phyloP scores from a whole-genome alignment of 1,140 invertebrate genomes.

The Lutraria rhynchaena region DNA sequence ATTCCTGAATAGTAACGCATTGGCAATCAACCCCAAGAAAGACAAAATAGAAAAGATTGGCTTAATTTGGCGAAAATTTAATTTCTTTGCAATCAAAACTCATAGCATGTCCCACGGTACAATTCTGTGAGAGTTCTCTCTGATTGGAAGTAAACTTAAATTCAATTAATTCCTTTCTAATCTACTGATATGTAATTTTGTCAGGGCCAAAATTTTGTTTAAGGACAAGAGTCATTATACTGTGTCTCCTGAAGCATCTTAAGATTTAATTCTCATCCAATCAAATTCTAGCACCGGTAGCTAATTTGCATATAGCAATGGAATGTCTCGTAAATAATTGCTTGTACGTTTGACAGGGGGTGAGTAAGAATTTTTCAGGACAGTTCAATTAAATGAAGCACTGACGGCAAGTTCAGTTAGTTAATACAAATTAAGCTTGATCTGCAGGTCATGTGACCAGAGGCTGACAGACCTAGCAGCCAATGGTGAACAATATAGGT shows the following conservation, averaged over 20 bases:
- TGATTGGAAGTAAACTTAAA: constrained; percentile 59
- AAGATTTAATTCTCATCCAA: constrained; percentile 1
- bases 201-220: constrained; percentile 44
- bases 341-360: too few relatives aligned
- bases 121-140: constrained; percentile 10
- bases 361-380: too few relatives aligned
- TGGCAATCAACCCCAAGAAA: constrained; percentile 42
- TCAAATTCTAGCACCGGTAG: constrained; percentile 6
- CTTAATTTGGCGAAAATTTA: constrained; percentile 61
- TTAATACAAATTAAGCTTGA: too few relatives aligned
- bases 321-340: too few relatives aligned
- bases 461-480: too few relatives aligned
- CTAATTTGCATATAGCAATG: too few relatives aligned
- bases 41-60: constrained; percentile 50
- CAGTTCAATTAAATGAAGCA: too few relatives aligned
- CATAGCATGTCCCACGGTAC: constrained; percentile 54
- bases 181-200: constrained; percentile 57
- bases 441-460: too few relatives aligned
- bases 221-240: constrained; percentile 17
- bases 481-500: too few relatives aligned
- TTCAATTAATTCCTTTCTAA: constrained; percentile 56
- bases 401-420: too few relatives aligned
- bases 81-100: constrained; percentile 61
- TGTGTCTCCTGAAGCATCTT: constrained; percentile 12
- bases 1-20: constrained; percentile 12